phyloP scores from a whole-genome alignment of 1,140 invertebrate species.

The Pantala flavescens region DNA sequence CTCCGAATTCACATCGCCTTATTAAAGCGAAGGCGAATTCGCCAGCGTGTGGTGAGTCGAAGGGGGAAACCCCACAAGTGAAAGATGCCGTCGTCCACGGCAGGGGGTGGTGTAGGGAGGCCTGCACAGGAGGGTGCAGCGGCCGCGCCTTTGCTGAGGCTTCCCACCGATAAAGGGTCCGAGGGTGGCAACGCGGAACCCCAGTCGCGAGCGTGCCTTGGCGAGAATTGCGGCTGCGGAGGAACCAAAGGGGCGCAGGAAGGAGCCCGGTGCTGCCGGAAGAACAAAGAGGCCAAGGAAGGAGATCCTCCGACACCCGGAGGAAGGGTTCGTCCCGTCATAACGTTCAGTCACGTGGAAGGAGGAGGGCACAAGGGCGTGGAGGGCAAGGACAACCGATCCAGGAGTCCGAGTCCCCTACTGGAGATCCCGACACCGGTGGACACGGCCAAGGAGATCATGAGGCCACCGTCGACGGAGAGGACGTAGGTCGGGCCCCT shows the following conservation, averaged over 20 bases:
- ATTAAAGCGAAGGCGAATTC: too few species aligned
- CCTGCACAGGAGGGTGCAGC: neutral
- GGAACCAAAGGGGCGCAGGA: neutral
- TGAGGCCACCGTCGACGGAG: slow-evolving; percentile 30
- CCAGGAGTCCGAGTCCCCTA: slow-evolving; percentile 15
- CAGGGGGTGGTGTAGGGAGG: neutral
- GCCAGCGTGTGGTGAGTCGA: neutral
- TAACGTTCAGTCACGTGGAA: slow-evolving; percentile 20
- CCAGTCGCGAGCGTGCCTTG: neutral
- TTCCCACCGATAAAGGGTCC: slow-evolving; percentile 4
- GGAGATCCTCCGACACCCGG: neutral
- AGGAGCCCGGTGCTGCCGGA: neutral
- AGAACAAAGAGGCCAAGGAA: neutral
- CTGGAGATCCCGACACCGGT: slow-evolving; percentile 16
- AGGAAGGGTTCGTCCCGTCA: slow-evolving; percentile 13
- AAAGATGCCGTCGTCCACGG: neutral
- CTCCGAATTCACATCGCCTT: neutral
- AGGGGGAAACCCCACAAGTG: neutral
- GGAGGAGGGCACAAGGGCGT: neutral
- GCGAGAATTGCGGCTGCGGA: neutral
- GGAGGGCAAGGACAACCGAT: neutral
- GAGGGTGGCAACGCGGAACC: neutral
- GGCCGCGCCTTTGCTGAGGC: neutral
- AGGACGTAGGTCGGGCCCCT: slow-evolving; percentile 49
- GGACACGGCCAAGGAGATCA: slow-evolving; percentile 7